Evolutionary conservation across 2,113 vertebrate species (phyloP).

Genomic region (Todiramphus chloris): DNA sequence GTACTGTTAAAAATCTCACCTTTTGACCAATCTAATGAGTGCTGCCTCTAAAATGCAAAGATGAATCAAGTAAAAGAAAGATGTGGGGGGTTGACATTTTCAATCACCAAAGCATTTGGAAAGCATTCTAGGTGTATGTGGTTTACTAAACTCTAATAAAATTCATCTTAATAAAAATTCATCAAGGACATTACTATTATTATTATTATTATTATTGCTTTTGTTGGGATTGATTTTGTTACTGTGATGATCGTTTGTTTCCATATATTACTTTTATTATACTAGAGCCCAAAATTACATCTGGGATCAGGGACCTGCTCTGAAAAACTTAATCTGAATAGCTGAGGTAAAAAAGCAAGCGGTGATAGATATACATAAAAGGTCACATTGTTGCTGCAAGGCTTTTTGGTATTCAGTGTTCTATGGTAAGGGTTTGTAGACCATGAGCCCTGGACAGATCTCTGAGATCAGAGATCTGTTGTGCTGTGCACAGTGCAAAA

Average conservation of each 20-base stretch:
- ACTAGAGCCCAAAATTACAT: not conserved
- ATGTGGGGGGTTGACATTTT: not conserved
- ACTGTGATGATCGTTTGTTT: not conserved
- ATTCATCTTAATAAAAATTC: constrained; percentile 10
- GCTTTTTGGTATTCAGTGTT: not conserved
- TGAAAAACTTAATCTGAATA: not conserved
- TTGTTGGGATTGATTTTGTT: not conserved
- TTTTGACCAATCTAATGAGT: not conserved
- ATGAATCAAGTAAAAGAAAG: not conserved
- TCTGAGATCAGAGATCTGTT: not conserved
- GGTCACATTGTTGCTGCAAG: not conserved
- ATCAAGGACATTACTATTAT: not conserved
- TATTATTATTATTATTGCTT: not conserved
- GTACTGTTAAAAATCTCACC: not conserved
- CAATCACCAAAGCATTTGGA: not conserved
- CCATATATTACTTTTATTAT: not conserved
- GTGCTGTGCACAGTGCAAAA: not conserved
- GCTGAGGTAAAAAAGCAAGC: not conserved
- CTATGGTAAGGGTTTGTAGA: not conserved
- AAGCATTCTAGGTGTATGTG: not conserved
- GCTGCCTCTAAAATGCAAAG: not conserved
- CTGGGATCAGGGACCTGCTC: not conserved
- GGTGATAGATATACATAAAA: not conserved
- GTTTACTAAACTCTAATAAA: not conserved
- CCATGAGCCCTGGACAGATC: not conserved